Evolutionary conservation across 2,797 vertebrate species (phyloP).

Genomic region (Spheniscus humboldti): DNA sequence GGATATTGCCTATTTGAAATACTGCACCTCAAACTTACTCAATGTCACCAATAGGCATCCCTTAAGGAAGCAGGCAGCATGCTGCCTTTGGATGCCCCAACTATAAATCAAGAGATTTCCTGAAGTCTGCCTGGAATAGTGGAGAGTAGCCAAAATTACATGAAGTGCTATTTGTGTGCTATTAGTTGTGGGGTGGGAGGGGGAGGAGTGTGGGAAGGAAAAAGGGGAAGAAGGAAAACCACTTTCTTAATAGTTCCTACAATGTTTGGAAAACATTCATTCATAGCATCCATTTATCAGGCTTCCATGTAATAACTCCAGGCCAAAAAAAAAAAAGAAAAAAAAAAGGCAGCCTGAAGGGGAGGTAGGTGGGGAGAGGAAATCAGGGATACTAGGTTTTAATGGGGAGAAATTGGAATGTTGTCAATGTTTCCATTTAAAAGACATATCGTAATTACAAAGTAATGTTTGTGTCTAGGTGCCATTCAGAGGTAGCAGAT

Average conservation of each 20-base stretch:
- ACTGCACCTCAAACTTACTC: constrained; percentile 46
- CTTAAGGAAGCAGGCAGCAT: constrained; percentile 54
- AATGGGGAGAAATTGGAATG: background rate
- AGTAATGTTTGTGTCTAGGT: constrained; percentile 25
- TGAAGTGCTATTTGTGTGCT: constrained; percentile 61
- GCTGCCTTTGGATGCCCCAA: constrained; percentile 55
- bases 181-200: constrained; percentile 35
- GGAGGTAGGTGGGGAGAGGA: background rate
- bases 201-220: constrained; percentile 45
- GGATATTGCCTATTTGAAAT: constrained; percentile 63
- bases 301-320: constrained; percentile 15
- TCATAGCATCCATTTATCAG: constrained; percentile 54
- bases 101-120: constrained; percentile 68
- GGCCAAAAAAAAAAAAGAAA: background rate
- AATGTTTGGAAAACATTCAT: constrained; percentile 47
- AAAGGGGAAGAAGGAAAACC: constrained; percentile 54
- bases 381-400: background rate
- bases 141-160: constrained; percentile 56
- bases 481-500: background rate
- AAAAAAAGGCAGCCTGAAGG: background rate
- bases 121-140: constrained; percentile 58
- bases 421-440: constrained; percentile 27
- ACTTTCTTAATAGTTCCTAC: constrained; percentile 56
- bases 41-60: constrained; percentile 59
- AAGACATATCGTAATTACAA: background rate